Evolutionary conservation across 2,797 vertebrate genomes (phyloP).

Genomic region (Enteromius paludinosus): DNA sequence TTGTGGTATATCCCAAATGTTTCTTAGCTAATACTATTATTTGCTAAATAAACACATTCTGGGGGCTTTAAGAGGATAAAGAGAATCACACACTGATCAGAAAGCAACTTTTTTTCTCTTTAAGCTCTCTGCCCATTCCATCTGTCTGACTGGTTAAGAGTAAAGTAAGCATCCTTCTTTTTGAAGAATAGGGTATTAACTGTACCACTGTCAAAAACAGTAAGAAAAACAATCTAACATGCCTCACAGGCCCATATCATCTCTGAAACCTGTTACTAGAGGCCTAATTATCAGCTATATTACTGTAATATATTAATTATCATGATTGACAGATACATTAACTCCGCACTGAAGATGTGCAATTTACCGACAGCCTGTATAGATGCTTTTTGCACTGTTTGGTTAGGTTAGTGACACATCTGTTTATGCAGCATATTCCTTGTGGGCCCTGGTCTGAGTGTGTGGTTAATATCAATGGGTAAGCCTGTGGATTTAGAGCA

Average conservation of each 20-base stretch:
- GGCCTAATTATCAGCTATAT: not conserved
- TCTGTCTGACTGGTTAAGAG: slow-evolving; percentile 43
- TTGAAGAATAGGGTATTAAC: slow-evolving; percentile 7
- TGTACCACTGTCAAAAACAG: not conserved
- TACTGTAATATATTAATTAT: not conserved
- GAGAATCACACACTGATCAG: slow-evolving; percentile 6
- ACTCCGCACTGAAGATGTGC: not conserved
- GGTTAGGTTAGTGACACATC: not conserved
- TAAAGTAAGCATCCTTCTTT: slow-evolving; percentile 16
- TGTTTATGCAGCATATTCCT: slow-evolving; percentile 59
- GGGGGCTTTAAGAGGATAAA: slow-evolving; percentile 46
- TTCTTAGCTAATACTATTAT: slow-evolving; percentile 31
- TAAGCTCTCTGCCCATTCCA: slow-evolving; percentile 42
- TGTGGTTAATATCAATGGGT: slow-evolving; percentile 55
- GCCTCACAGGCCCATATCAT: not conserved
- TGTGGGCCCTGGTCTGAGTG: slow-evolving; percentile 38
- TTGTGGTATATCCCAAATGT: not conserved
- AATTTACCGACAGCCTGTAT: no score
- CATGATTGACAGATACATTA: slow-evolving; percentile 1
- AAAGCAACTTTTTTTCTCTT: slow-evolving; percentile 23
- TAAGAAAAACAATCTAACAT: not conserved
- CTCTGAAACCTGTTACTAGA: not conserved
- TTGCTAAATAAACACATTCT: slow-evolving; percentile 25
- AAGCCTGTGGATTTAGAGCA: slow-evolving; percentile 69
- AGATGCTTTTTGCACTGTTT: not conserved